Base-by-base conservation (phyloP, 1,140 invertebrate genomes). In the Zaprionus africanus region DNA sequence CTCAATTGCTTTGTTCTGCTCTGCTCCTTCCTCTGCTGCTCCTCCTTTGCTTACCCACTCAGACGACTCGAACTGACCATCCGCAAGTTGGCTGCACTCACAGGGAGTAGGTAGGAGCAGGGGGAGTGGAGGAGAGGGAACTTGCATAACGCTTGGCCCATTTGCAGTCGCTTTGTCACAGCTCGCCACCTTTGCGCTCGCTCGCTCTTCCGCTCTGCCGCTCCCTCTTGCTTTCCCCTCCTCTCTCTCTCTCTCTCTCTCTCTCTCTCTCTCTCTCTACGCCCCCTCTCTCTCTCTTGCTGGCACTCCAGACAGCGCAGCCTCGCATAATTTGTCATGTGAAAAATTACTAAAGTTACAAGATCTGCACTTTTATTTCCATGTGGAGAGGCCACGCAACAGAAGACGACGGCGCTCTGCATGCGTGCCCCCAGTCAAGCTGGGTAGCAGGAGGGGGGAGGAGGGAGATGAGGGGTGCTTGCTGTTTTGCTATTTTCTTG, bases 331-430 rank as follows among this genome's bases (percentile, higher is more conserved):
- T 91, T 91, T 91, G 90, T 91, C 90, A 91, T 91, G 90, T 91
- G 90, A 91, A 90, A 91, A 91, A 91, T 91, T 91, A 91, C 90
- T 91, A 86, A 91, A 91, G 88, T 91, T 91, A 88, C 85, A 88
- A 88, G 85, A 90, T 88, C 84, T 88, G 84, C 85, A 88, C 84
- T 90, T 88, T 88, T 88, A 88, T 88, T 90, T 88, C 85, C 81
- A 90, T 84, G 81, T 85, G 49, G 87, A 88, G 87, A 88, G 84
- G 87, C 84, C 84, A 81, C 82, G 83, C 83, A 87, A 69, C 65
- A 66, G 69, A 62, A 74, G 73, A 70, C 70, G 81, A 68, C 28
- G 78, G 61, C 28, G 75, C 54, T 36, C 31, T 49, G 75, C 74
- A 71, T 90, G 82, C 73, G 82, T 86, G 82, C 51, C 78, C 75